These are phyloP conservation scores for Dromiciops gliroides DNA, from an alignment of 2,113 vertebrate species.

Conservation along the genomic window DNA sequence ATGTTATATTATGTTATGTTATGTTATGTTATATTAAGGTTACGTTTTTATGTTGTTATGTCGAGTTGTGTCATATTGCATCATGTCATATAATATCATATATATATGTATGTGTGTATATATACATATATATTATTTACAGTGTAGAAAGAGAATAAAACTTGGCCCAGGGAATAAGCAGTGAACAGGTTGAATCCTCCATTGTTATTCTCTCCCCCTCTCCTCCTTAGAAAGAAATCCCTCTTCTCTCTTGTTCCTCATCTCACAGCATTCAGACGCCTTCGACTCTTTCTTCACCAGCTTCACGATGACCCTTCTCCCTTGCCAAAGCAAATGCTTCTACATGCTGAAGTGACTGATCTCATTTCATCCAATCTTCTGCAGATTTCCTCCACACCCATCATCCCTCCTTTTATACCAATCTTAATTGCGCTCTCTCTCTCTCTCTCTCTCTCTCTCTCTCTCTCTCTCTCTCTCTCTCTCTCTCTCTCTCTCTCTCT, in stretches of 20 bases:
- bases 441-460: too few species aligned
- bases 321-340: too few species aligned
- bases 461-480: too few species aligned
- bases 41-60: too few species aligned
- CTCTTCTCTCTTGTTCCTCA: too few species aligned
- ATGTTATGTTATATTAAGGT: too few species aligned
- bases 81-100: too few species aligned
- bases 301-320: background rate
- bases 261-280: background rate
- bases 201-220: background rate
- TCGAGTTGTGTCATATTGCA: too few species aligned
- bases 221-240: background rate
- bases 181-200: background rate
- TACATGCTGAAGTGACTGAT: background rate
- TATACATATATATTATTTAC: too few species aligned
- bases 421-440: background rate
- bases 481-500: too few species aligned
- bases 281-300: background rate
- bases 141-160: background rate
- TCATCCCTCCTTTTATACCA: background rate
- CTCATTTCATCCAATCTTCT: background rate
- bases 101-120: too few species aligned
- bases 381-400: background rate
- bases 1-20: too few species aligned
- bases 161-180: background rate